Base-by-base conservation (phyloP, 2,888 invertebrate species). In the Tortricodes alternella region DNA sequence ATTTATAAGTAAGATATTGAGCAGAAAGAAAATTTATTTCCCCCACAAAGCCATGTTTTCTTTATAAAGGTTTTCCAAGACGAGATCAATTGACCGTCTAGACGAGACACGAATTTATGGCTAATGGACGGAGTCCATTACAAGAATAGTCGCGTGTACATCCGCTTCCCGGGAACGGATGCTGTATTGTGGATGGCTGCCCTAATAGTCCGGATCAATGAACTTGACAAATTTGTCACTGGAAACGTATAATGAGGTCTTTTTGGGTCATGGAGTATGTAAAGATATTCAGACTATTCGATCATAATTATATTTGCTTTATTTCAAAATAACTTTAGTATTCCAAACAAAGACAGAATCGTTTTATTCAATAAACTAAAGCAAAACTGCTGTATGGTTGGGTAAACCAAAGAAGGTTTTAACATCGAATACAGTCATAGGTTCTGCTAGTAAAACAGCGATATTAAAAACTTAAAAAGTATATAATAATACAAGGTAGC, bases 121-220 rank as follows among this genome's bases (percentile, higher is more conserved):
- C 75, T 84, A 83, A 85, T 83, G 81, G 80, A 76, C 75, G 66
- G 73, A 74, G 73, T 77, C 80, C 82, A 83, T 85, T 83, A 84
- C 81, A 75, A 80, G 79, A 79, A 82, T 81, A 78, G 73, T 72
- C 66, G 29, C 62, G 61, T 62, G 61, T 49, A 60, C 64, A 64
- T 66, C 65, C 66, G 69, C 64, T n/a, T 73, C 70, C 74, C 71
- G 68, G 73, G 66, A 70, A 63, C 50, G 46, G 57, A 51, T 50
- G 46, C 46, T 19, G 37, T 32, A 53, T 52, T 48, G 53, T 51
- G 58, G 58, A 58, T 49, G 55, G 55, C 38, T 56, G 56, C 50
- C 53, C 53, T 53, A 58, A 58, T 58, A 35, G 58, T 32, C 32
- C 44, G 58, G 53, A 44, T 49, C 56, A 56, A 56, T 56, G 49